Conservation (phyloP, 2,888 invertebrate genomes). For the Orthonychiurus folsomi region DNA sequence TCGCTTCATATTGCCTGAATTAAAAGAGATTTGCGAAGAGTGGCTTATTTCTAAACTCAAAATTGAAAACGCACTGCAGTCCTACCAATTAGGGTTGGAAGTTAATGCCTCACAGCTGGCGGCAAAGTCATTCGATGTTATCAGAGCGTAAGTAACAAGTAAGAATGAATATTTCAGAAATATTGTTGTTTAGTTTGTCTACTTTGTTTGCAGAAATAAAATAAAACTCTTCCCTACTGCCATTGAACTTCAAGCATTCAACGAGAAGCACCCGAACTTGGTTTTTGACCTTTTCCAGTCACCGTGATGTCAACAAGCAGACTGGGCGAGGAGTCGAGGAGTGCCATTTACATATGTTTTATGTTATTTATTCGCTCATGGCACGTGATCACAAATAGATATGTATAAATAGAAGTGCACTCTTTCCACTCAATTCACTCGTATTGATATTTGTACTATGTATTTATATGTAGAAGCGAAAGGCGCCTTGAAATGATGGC, state of each 20-base stretch:
- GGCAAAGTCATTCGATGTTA: neutral
- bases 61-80: neutral
- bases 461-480: too few species aligned
- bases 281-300: neutral
- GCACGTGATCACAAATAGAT: too few species aligned
- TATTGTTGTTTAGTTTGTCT: neutral
- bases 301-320: too few species aligned
- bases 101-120: neutral
- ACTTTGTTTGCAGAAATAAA: neutral
- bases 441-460: too few species aligned
- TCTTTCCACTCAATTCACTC: too few species aligned
- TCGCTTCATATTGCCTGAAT: neutral
- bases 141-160: neutral
- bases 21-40: neutral
- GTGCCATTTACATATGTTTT: too few species aligned
- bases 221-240: neutral
- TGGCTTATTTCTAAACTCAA: neutral
- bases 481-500: too few species aligned
- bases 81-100: neutral
- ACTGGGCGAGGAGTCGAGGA: too few species aligned
- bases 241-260: neutral
- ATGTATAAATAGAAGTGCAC: too few species aligned
- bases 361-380: too few species aligned
- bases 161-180: neutral
- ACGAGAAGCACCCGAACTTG: neutral